A percentile compares a stretch with the other conserved stretches of the same genome.
These are phyloP conservation scores for Penaeus chinensis DNA, from an alignment of 1,140 invertebrate species.

Conservation along the genomic window DNA sequence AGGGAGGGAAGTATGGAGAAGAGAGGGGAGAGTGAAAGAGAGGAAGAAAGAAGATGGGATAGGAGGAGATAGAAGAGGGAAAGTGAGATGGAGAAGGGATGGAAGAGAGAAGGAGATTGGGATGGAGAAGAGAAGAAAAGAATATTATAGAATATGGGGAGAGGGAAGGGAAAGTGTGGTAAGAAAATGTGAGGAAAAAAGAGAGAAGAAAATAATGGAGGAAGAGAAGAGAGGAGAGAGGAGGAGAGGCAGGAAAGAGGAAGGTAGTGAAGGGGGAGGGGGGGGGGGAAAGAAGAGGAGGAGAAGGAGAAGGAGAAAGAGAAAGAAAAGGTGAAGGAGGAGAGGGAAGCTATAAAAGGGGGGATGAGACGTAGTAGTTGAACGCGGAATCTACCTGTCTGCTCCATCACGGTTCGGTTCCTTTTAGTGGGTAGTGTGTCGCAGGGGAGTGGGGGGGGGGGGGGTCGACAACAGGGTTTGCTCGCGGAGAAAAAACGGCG, in stretches of 20 bases:
- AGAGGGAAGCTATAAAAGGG: too few species aligned
- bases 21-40: neutral
- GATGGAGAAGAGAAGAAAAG: conserved; percentile 32
- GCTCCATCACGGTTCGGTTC: too few species aligned
- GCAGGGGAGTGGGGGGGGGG: too few species aligned
- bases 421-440: too few species aligned
- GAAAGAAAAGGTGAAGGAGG: too few species aligned
- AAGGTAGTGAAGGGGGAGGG: neutral
- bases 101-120: conserved; percentile 27
- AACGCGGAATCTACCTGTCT: too few species aligned
- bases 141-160: neutral
- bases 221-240: neutral
- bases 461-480: too few species aligned
- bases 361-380: too few species aligned
- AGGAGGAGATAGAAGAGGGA: neutral
- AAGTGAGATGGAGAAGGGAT: neutral
- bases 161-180: neutral
- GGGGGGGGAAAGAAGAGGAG: neutral
- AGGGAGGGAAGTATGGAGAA: neutral
- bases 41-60: neutral
- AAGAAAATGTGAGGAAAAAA: neutral
- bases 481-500: too few species aligned
- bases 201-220: neutral
- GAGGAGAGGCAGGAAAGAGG: neutral
- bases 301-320: too few species aligned